Evolutionary conservation across 2,888 invertebrate genomes (phyloP), one percentile per base, ranked within the genome.

Genomic region (Aphidius colemani): DNA sequence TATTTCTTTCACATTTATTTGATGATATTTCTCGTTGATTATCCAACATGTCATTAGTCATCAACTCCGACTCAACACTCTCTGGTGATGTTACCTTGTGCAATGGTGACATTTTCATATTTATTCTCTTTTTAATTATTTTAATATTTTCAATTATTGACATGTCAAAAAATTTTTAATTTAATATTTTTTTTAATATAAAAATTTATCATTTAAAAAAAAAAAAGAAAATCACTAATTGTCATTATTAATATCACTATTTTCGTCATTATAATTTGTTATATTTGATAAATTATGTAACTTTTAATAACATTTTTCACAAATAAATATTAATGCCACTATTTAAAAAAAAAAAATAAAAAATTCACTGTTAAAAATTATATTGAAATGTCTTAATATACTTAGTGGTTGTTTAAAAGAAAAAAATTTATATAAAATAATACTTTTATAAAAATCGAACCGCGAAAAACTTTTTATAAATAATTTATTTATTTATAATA

Each of bases 31-130:
- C 66, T 39, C 72, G 73, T 44, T 71, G 68, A 64, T 79, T 80
- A 46, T 80, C 79, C 61, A 82, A 71, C 77, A 82, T 81, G 69
- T 82, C 80, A 64, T 76, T 71, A 56, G 80, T 80, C 77, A 82
- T 80, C 60, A 81, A 72, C 70, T 81, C 81, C 44, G 82, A 81
- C 59, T 75, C 76, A 63, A 77, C 78, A 70, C 81, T 82, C 43
- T 69, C 67, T 51, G 76, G 72, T 61, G 81, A 80, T 11, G 79
- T 78, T 51, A 79, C 76, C 58, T 81, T 79, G 67, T 81, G 79
- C 64, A 82, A 72, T 64, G 82, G 82, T 62, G 82, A 82, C 78
- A 81, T 80, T 63, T 51, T 45, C 3, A 41, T 57, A 40, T 10
- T 41, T 9, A 39, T 73, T 65, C 78, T 77, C 63, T 74, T 71